phyloP scores from a whole-genome alignment of 2,888 invertebrate species.

The Hydropsyche betteni region DNA sequence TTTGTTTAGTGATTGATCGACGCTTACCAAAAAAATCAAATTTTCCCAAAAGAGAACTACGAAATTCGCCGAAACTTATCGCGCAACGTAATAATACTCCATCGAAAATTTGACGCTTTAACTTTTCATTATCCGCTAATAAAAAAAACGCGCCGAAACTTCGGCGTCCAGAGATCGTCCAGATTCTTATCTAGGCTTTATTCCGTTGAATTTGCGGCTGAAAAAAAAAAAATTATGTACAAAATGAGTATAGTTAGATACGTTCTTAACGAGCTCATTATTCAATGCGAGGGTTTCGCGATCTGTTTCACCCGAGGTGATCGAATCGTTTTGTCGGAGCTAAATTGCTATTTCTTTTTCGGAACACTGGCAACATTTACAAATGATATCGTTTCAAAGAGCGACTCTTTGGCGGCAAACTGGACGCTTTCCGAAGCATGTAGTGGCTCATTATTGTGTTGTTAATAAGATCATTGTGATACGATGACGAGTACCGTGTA shows the following conservation, averaged over 20 bases:
- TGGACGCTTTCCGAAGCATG: not conserved
- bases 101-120: no score
- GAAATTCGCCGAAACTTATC: constrained; percentile 11
- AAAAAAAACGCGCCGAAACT: no score
- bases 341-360: constrained; percentile 2
- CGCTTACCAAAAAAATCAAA: not conserved
- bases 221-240: no score
- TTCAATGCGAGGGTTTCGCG: not conserved
- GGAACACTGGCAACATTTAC: not conserved
- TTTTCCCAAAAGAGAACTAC: constrained; percentile 4
- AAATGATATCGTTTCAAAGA: constrained; percentile 7
- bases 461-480: constrained; percentile 13
- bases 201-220: no score
- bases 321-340: not conserved
- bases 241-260: not conserved
- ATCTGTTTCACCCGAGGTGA: not conserved
- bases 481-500: no score
- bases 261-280: constrained; percentile 16
- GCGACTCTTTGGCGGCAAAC: constrained; percentile 15
- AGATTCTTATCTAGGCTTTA: no score
- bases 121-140: no score
- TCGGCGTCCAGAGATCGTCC: no score
- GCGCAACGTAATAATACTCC: no score
- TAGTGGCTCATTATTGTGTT: not conserved
- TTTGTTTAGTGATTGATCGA: constrained; percentile 30